Evolutionary conservation across 2,888 invertebrate species (phyloP), one percentile per base, ranked within the genome.

Genomic region (Adelphocoris suturalis): DNA sequence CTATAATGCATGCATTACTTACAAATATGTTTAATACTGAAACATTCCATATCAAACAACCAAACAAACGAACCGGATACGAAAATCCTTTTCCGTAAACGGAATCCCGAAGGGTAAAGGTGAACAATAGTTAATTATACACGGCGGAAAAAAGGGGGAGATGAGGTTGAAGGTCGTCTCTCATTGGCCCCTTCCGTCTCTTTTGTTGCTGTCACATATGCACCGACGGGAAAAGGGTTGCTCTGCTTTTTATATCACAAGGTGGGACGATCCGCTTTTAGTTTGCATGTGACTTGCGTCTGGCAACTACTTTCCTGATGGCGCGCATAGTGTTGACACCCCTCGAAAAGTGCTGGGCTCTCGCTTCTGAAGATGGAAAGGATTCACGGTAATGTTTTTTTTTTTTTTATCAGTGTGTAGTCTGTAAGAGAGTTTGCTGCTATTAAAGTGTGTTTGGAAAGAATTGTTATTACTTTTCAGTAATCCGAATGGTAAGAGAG

Each of bases 91-190:
- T n/a, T 19, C 16, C 78, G 78, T 37, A 46, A 78, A 46, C 28
- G n/a, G n/a, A 78, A 68, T 68, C 12, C 47, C 0, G 23, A 28
- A 48, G 85, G 85, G 55, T 37, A 57, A 85, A 85, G 61, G 57
- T 61, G 85, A 61, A 85, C 85, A 85, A 85, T 85, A 61, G 57
- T 85, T 85, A 85, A 85, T 85, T 85, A 85, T 85, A 61, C 85
- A 85, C 85, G 55, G 85, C 37, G 61, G 28, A 55, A 84, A 46
- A n/a, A 61, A 48, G 61, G 13, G 57, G 61, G 55, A 61, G 61
- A 61, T 14, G 55, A 61, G 85, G 85, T 61, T 46, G 57, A 61
- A 85, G 85, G 85, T 85, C 85, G 85, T 37, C 37, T 46, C 85
- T 85, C 85, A 85, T 85, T 85, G 85, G 85, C 85, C 61, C 85